Evolutionary conservation across 2,888 invertebrate genomes (phyloP), one percentile per base, ranked within the genome.

Genomic region (Drosophila villosipedis): DNA sequence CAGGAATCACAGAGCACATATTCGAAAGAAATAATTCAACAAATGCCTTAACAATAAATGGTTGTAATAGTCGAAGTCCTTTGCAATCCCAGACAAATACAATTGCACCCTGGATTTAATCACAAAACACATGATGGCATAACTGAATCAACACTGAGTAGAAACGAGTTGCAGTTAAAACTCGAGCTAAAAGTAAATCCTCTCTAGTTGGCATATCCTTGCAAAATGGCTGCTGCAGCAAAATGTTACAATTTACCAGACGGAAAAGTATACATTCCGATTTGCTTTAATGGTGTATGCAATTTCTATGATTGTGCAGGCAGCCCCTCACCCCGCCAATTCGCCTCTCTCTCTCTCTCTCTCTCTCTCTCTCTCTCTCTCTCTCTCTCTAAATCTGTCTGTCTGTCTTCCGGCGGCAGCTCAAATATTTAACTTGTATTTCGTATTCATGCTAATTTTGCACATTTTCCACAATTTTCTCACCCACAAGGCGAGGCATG

Each of bases 371-470:
- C 12, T 28, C n/a, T 19, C n/a, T 33, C 33, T 33, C 10, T 33
- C 33, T 4, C 4, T 12, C 9, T 10, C 25, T 4, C 25, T 14
- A 12, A 14, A 22, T 47, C 41, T 2, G n/a, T 10, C 25, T 25
- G 47, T 25, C 47, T 25, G 47, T 28, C 7, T 19, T 57, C 47
- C 59, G 41, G 49, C 62, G 28, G 73, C 77, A 87, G 75, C 76
- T 87, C 90, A 91, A 87, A 87, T 87, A 87, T 87, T 87, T 91
- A 91, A 89, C 87, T 87, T 89, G 84, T 82, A 89, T 87, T 87
- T 91, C 76, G 87, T 83, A 87, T 87, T 89, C 89, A 90, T 87
- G 91, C 87, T 87, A 87, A 87, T 87, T 91, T 91, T 89, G 87
- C 90, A 47, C 47, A 87, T 87, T 87, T 90, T 86, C 78, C 91